Evolutionary conservation across 2,888 invertebrate genomes (phyloP).

Genomic region (Cenopis cana): DNA sequence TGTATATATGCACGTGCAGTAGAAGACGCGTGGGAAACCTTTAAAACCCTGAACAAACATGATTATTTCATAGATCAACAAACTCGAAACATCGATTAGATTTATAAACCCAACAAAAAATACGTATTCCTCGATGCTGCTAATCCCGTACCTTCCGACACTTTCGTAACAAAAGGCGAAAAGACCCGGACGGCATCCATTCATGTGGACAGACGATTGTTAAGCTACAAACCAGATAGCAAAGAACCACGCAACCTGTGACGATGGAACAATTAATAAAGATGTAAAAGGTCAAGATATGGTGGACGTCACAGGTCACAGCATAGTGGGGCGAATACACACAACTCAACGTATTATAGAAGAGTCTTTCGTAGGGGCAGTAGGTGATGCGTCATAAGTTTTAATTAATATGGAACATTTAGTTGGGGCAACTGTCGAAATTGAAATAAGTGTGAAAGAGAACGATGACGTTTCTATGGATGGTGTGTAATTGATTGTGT

Average conservation of each 20-base stretch:
- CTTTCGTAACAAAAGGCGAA: slow-evolving; percentile 68
- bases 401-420: slow-evolving; percentile 80
- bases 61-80: slow-evolving; percentile 45
- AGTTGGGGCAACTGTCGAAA: slow-evolving; percentile 66
- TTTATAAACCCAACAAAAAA: slow-evolving; percentile 50
- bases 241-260: slow-evolving; percentile 51
- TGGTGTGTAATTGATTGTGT: slow-evolving; percentile 75
- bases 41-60: slow-evolving; percentile 32
- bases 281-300: slow-evolving; percentile 56
- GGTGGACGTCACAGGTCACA: slow-evolving; percentile 63
- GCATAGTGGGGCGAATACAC: slow-evolving; percentile 65
- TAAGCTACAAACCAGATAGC: slow-evolving; percentile 51
- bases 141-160: slow-evolving; percentile 71
- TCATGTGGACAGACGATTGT: slow-evolving; percentile 73
- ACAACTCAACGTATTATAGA: slow-evolving; percentile 73
- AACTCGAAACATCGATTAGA: slow-evolving; percentile 54
- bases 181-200: slow-evolving; percentile 67
- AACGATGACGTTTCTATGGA: slow-evolving; percentile 58
- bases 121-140: slow-evolving; percentile 61
- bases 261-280: slow-evolving; percentile 46
- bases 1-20: slow-evolving; percentile 31
- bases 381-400: slow-evolving; percentile 78
- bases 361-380: slow-evolving; percentile 62
- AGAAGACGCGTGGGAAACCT: slow-evolving; percentile 27
- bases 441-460: slow-evolving; percentile 57